phyloP scores from a whole-genome alignment of 1,140 invertebrate species.

The Potamilus streckersoni region DNA sequence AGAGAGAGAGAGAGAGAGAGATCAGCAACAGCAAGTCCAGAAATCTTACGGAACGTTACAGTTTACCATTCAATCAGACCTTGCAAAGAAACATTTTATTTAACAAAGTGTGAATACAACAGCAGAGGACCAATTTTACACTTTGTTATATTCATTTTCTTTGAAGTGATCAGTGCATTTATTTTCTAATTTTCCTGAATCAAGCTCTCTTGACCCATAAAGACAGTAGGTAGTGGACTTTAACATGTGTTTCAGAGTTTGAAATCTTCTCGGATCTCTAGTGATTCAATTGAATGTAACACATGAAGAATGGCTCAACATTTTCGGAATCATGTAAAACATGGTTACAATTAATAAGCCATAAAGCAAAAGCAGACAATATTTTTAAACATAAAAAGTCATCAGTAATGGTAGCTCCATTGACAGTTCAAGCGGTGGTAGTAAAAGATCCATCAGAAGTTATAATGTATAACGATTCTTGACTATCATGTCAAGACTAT shows the following conservation, averaged over 20 bases:
- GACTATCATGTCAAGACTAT: too few species aligned
- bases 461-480: too few species aligned
- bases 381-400: too few species aligned
- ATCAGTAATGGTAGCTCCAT: too few species aligned
- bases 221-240: conserved; percentile 43
- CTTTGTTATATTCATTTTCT: conserved; percentile 42
- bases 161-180: conserved; percentile 43
- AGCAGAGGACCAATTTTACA: conserved; percentile 49
- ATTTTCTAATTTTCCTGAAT: conserved; percentile 34
- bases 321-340: too few species aligned
- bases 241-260: conserved; percentile 55
- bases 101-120: conserved; percentile 40
- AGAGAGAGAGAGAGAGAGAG: conserved; percentile 12
- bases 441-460: too few species aligned
- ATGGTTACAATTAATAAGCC: too few species aligned
- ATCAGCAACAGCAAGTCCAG: conserved; percentile 16
- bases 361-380: too few species aligned
- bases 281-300: conserved; percentile 77
- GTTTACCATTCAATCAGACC: conserved; percentile 29
- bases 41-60: conserved; percentile 23
- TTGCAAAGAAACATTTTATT: conserved; percentile 18
- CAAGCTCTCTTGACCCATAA: conserved; percentile 33
- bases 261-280: conserved; percentile 50
- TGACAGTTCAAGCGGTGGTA: too few species aligned
- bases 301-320: conserved; percentile 80